Conservation (phyloP, 2,888 invertebrate genomes). For the Deladenus siricidicola region DNA sequence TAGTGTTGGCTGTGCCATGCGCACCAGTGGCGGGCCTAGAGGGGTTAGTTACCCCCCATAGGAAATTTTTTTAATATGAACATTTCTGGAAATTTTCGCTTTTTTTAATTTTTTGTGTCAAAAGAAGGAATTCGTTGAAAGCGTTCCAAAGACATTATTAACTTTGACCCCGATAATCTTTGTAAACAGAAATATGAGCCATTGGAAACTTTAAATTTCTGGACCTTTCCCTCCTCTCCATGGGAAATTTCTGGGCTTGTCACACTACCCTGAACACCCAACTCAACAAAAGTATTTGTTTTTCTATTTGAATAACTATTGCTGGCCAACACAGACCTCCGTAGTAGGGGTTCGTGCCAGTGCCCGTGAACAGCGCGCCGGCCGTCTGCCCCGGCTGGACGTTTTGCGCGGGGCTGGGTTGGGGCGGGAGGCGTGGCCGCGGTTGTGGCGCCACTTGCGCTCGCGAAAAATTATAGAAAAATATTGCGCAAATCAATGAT, state of each 20-base stretch:
- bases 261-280: too few species aligned
- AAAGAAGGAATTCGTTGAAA: too few species aligned
- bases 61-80: too few species aligned
- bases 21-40: not conserved
- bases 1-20: not conserved
- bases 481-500: too few species aligned
- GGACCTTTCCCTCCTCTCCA: too few species aligned
- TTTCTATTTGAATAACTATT: too few species aligned
- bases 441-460: not conserved
- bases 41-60: not conserved
- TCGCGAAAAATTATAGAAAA: too few species aligned
- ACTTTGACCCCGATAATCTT: not conserved
- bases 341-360: conserved; percentile 45
- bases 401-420: not conserved
- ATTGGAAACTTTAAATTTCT: not conserved
- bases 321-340: too few species aligned
- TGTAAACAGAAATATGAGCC: not conserved
- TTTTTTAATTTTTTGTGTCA: conserved; percentile 4
- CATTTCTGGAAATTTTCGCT: not conserved
- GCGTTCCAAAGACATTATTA: too few species aligned
- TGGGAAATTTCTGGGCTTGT: too few species aligned
- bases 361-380: conserved; percentile 41
- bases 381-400: conserved; percentile 1
- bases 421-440: not conserved
- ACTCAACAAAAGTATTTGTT: too few species aligned